Conservation (phyloP, 2,113 vertebrate genomes). For the Dasyprocta punctata region DNA sequence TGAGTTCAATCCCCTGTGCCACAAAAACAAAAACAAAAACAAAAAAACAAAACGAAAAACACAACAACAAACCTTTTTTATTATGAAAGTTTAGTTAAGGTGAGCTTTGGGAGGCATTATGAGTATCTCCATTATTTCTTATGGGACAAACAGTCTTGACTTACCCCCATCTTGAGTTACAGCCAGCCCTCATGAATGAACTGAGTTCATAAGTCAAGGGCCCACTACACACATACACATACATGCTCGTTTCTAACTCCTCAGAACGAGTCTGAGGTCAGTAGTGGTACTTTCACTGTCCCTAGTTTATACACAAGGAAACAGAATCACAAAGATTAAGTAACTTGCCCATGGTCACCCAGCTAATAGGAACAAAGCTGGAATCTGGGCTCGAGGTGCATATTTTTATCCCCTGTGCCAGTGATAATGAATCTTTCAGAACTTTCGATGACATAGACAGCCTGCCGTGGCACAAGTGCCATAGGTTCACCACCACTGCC, state of each 20-base stretch:
- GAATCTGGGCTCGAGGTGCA: background rate
- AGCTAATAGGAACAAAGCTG: background rate
- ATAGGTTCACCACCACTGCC: background rate
- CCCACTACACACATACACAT: background rate
- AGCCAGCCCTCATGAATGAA: background rate
- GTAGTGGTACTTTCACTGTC: background rate
- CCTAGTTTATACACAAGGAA: background rate
- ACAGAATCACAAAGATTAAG: background rate
- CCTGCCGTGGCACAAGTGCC: background rate
- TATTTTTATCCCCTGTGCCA: background rate
- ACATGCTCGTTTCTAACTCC: background rate
- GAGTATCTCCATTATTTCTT: background rate
- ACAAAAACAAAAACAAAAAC: no score
- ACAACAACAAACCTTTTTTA: no score
- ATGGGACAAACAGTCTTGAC: background rate
- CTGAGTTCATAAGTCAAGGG: background rate
- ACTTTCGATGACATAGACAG: background rate
- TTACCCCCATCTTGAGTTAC: background rate
- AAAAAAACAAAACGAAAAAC: no score
- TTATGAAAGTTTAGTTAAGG: background rate
- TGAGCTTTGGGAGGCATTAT: background rate
- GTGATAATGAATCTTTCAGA: background rate
- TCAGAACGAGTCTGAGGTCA: slow-evolving; percentile 8
- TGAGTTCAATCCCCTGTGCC: no score
- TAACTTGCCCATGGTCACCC: background rate